Evolutionary conservation across 1,140 invertebrate genomes (phyloP), one percentile per base, ranked within the genome.

Genomic region (Micrasema minimum): DNA sequence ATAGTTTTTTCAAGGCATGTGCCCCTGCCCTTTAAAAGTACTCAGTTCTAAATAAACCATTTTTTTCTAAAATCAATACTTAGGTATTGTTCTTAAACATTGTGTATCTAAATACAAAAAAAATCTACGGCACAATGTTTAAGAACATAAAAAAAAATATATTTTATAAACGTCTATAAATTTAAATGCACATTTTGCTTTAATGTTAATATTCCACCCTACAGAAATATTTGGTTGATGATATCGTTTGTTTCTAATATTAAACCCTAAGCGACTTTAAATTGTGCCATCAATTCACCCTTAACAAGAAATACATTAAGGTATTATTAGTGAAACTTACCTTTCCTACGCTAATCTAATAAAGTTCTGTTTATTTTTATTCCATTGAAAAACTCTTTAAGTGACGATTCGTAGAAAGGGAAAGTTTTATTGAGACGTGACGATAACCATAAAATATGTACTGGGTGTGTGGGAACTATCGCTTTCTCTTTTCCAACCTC

Each of bases 281-380:
- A 4, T 31, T 31, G 26, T 31, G 7, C 7, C 2, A 31, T 31
- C 2, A 4, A 4, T 31, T 31, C 26, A 31, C 7, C 26, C 26
- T 7, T 7, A 31, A 31, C 26, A 31, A 31, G 26, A 31, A 31
- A 31, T 4, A 31, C 26, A 2, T 4, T 2, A 31, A 2, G 26
- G 26, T 31, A 31, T 31, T 31, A 31, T 31, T 26, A 53, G 50
- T 26, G 50, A 53, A 53, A 53, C 22, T 53, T 53, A 53, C 50
- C 50, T 53, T 53, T 10, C 50, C 50, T 12, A 53, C 50, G 23
- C 55, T 22, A 38, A 22, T 38, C 38, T 59, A 59, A 59, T 59
- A 46, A 45, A 46, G 59, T 64, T 46, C 43, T 41, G 43, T 45
- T 64, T 48, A 64, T 64, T 64, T 64, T 64, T 45, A 64, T 64